A percentile compares a stretch with the other conserved stretches of the same genome.
Evolutionary conservation across 2,888 invertebrate genomes (phyloP).

Genomic region (Eucera pruinosa): DNA sequence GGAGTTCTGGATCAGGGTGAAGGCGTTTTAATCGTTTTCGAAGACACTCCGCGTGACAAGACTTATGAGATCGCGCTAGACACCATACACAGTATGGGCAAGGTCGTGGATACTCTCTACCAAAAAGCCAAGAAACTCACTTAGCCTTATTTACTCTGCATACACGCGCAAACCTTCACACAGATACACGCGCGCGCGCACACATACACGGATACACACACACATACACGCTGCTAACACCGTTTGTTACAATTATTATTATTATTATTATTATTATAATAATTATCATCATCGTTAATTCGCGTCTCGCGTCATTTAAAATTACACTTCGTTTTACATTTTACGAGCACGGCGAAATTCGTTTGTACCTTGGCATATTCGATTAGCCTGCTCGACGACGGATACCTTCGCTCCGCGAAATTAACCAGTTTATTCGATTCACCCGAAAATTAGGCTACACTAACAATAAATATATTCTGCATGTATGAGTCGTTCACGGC

Average conservation of each 20-base stretch:
- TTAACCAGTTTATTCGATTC: not conserved
- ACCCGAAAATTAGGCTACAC: not conserved
- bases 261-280: too few species aligned
- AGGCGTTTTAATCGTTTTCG: slow-evolving; percentile 98
- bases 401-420: not conserved
- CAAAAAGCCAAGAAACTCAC: slow-evolving; percentile 99
- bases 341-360: slow-evolving; percentile 17
- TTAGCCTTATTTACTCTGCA: slow-evolving; percentile 87
- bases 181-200: too few species aligned
- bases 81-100: slow-evolving; percentile 99
- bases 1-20: slow-evolving; percentile 99
- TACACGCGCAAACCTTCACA: too few species aligned
- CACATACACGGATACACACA: too few species aligned
- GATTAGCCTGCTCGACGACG: not conserved
- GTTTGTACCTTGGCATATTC: slow-evolving; percentile 25
- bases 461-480: not conserved
- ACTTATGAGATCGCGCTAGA: slow-evolving; percentile 99
- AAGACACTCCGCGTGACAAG: slow-evolving; percentile 96
- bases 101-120: slow-evolving; percentile 99
- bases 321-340: slow-evolving; percentile 31
- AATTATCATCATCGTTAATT: slow-evolving; percentile 67
- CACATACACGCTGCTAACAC: slow-evolving; percentile 78
- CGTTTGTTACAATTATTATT: slow-evolving; percentile 79
- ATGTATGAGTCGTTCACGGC: not conserved
- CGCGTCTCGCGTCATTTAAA: slow-evolving; percentile 32